These are phyloP conservation scores for Pollenia labialis DNA, from an alignment of 2,888 invertebrate species.

Conservation along the genomic window DNA sequence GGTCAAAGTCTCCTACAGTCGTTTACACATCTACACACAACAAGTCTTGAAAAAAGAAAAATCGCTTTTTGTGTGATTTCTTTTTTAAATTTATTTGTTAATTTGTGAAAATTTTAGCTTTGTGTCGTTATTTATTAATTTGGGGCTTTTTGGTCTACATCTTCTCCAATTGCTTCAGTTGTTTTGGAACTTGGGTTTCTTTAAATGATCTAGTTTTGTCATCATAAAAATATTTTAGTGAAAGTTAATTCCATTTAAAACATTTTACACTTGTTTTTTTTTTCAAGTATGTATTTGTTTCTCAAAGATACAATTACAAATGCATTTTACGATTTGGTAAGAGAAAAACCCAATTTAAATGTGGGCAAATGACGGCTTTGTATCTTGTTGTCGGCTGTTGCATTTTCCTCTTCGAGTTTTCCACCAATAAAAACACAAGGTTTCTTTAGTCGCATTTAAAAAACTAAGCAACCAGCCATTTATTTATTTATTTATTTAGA, in stretches of 20 bases:
- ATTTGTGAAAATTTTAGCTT: conserved; percentile 68
- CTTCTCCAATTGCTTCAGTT: not conserved
- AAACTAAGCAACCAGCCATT: conserved; percentile 18
- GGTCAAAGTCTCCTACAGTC: not conserved
- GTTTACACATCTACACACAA: not conserved
- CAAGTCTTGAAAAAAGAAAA: conserved; percentile 21
- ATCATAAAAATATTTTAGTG: conserved; percentile 65
- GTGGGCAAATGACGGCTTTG: conserved; percentile 24
- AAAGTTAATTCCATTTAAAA: conserved; percentile 46
- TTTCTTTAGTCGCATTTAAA: conserved; percentile 19
- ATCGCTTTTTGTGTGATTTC: not conserved
- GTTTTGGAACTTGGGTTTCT: conserved; percentile 35
- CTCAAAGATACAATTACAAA: conserved; percentile 13
- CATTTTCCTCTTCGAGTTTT: conserved; percentile 47
- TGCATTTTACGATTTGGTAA: conserved; percentile 1
- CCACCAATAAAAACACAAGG: conserved; percentile 67
- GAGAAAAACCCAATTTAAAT: conserved; percentile 47
- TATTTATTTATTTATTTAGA: conserved; percentile 52
- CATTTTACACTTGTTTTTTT: conserved; percentile 52
- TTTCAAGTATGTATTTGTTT: not conserved
- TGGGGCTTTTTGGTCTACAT: conserved; percentile 33
- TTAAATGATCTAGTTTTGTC: conserved; percentile 72
- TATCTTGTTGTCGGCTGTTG: conserved; percentile 19
- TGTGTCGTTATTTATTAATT: conserved; percentile 67
- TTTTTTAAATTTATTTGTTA: conserved; percentile 67